Base-by-base conservation (phyloP, 2,888 invertebrate species). In the Ophioninae sp. region DNA sequence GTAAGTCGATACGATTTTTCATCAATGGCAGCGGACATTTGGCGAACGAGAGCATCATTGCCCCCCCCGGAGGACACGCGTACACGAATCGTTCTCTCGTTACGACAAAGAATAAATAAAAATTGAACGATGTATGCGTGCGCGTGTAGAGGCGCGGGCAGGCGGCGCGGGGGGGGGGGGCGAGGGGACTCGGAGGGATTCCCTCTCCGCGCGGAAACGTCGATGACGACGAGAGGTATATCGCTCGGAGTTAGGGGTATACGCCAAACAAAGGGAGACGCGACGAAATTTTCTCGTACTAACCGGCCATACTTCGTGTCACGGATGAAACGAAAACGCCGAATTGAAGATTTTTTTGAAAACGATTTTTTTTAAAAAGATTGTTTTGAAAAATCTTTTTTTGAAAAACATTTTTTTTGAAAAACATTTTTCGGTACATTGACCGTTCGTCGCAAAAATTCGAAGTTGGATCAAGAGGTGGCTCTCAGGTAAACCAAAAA, bases 1-100 rank as follows among this genome's bases (percentile, higher is more conserved):
- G 81, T 81, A 77, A 81, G 81, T 81, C 65, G 75, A 1, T 58
- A 23, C 22, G 22, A 10, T 69, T 69, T 69, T 63, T 56, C 17
- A 44, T 69, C 59, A 61, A 69, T 56, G 78, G 56, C 58, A 37
- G 51, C 51, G 51, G 67, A 22, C 22, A 20, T 41, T 61, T 44
- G 58, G 61, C 39, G 39, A 77, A n/a, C 69, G 77, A 69, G 63
- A 37, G 10, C 30, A 65, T 58, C 71, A 5, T 37, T 69, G 37
- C 58, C 20, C 17, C 20, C 58, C 20, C 17, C 20, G 63, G 44
- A 71, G 39, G 44, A 51, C 22, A 63, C 73, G 51, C 63, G 51
- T 44, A 30, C n/a, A 5, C 30, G 17, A 6, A 51, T 51, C 51
- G 51, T 10, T 6, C 17, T 13, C 51, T 51, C 51, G 51, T 51